These are phyloP conservation scores for Molossus alvarezi DNA, from an alignment of 2,797 vertebrate species.

Conservation along the genomic window DNA sequence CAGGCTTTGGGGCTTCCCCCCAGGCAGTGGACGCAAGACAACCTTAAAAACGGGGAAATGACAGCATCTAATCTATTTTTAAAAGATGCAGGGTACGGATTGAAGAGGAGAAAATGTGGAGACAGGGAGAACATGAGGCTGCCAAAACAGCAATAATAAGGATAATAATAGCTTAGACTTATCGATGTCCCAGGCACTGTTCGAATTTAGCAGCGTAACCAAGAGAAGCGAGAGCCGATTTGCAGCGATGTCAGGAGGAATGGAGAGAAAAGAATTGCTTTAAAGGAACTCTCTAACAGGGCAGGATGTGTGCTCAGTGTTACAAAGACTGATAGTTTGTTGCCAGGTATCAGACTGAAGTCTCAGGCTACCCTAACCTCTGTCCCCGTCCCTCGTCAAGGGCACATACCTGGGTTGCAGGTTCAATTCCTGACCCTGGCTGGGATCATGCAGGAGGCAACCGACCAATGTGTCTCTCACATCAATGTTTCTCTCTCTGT, in stretches of 20 bases:
- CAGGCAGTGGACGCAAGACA: background rate
- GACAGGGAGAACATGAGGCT: background rate
- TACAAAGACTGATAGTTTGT: background rate
- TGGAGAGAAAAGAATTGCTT: background rate
- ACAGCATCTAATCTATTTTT: conserved; percentile 61
- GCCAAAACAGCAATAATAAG: conserved; percentile 49
- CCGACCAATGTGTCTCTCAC: no score
- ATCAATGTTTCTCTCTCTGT: no score
- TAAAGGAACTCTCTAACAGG: background rate
- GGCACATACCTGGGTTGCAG: no score
- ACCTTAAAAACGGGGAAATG: conserved; percentile 37
- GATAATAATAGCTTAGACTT: conserved; percentile 64
- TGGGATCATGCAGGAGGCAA: no score
- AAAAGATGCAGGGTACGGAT: conserved; percentile 44
- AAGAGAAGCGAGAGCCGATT: conserved; percentile 44
- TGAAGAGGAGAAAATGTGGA: conserved; percentile 25
- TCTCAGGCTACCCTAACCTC: background rate
- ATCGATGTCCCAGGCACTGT: conserved; percentile 1
- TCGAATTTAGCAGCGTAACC: conserved; percentile 62
- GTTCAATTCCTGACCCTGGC: no score
- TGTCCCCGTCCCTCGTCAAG: background rate
- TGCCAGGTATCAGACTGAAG: background rate
- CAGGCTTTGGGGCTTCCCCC: background rate
- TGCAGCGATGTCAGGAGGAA: background rate
- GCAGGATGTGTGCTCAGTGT: background rate